A percentile compares a stretch with the other conserved stretches of the same genome.
Conservation (phyloP, 1,140 invertebrate genomes). For the Teleopsis dalmanni region DNA sequence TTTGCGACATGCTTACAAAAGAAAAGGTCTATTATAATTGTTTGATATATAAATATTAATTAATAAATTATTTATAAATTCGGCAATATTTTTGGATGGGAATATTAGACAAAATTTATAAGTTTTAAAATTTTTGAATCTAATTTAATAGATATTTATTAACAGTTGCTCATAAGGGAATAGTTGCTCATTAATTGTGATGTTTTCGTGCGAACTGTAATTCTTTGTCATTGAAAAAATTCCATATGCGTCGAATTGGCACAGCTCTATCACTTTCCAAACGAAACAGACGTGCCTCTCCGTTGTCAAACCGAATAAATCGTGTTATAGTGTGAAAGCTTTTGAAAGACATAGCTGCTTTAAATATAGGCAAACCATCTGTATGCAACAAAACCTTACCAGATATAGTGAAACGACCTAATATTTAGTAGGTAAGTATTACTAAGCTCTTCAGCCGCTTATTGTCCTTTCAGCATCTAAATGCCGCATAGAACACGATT, state of each 20-base stretch:
- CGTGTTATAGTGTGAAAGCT: constrained; percentile 1
- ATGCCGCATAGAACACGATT: too few species aligned
- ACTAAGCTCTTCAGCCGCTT: too few species aligned
- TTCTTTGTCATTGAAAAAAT: constrained; percentile 8
- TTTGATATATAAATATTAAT: too few species aligned
- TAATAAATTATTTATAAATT: too few species aligned
- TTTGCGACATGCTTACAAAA: too few species aligned
- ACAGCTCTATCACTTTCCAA: constrained; percentile 1
- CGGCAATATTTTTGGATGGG: too few species aligned
- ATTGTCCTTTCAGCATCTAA: too few species aligned
- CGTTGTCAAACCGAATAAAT: constrained; percentile 7
- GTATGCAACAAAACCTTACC: constrained; percentile 5
- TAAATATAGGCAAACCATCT: constrained; percentile 9
- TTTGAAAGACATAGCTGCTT: constrained; percentile 9
- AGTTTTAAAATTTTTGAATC: too few species aligned
- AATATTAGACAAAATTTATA: too few species aligned
- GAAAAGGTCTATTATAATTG: too few species aligned
- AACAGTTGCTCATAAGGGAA: constrained; percentile 36
- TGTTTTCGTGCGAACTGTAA: constrained; percentile 21
- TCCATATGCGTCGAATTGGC: constrained; percentile 6
- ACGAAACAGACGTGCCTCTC: background rate
- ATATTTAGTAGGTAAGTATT: too few species aligned
- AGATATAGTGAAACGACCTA: too few species aligned
- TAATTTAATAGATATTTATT: constrained; percentile 43
- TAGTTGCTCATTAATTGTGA: constrained; percentile 32